Evolutionary conservation across 2,113 vertebrate genomes (phyloP), one percentile per base, ranked within the genome.

Genomic region (Ciconia maguari): DNA sequence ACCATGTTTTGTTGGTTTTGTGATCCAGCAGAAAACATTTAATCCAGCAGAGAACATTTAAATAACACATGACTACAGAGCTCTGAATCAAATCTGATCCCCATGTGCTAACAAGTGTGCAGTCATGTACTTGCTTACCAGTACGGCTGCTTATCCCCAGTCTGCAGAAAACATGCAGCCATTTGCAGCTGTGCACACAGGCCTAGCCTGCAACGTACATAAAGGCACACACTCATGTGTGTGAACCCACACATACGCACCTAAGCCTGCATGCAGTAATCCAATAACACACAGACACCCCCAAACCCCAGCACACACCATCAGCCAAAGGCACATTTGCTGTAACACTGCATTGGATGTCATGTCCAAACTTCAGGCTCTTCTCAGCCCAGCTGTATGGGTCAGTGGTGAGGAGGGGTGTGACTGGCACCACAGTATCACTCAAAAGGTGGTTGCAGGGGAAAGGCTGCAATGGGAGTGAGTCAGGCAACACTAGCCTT

Each of bases 41-140:
- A 92, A 16, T 58, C 79, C 89, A 96, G 94, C 29, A 77, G 94
- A 75, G 78, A 79, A 78, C 29, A 88, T 82, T 93, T 94, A 92
- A 94, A 95, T 91, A 95, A 75, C 83, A 91, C 54, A 51, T 20
- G 62, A 55, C 74, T 2, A 5, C 29, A 68, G 61, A 71, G 83
- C 36, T 62, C 13, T 21, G 62, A 30, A 5, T 76, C 8, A 46
- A 51, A 82, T 16, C 69, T 64, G 36, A 88, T 38, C 64, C 27
- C 11, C 30, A 7, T 3, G 78, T 13, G 2, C 6, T 84, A 81
- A 54, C 57, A 65, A 34, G 46, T 2, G 26, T 34, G 57, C 42
- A n/a, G n/a, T 11, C 44, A 7, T 5, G 38, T 10, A 18, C 36
- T 29, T 22, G 38, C 65, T 69, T 41, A 82, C 49, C n/a, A 52